Evolutionary conservation across 1,140 invertebrate genomes (phyloP), one percentile per base, ranked within the genome.

Genomic region (Saccostrea echinata): DNA sequence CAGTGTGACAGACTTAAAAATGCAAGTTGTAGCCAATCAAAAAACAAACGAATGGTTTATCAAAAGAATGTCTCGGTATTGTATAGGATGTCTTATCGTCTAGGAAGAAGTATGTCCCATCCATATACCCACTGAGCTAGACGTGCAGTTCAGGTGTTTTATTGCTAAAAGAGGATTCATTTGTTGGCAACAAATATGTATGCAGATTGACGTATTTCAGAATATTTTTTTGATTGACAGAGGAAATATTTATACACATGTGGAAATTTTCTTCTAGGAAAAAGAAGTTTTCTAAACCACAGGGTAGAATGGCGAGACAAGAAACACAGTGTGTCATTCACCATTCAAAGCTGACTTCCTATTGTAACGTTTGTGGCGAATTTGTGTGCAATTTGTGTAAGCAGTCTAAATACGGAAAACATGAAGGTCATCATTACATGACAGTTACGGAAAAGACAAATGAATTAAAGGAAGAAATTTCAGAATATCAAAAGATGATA

Each of bases 371-470:
- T 35, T 82, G 81, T 82, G 8, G 35, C 11, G 43, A 82, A 12
- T 82, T 82, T 21, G 35, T 82, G 51, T 82, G 81, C 51, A 53
- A 82, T n/a, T 18, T 71, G 24, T 71, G 68, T 27, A 71, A 71
- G 16, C 68, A 71, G 16, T 27, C 68, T 27, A 33, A 16, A 18
- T 9, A 12, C 24, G 81, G 51, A 11, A n/a, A 43, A 33, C 81
- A 82, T 27, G 35, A 82, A 21, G 81, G 35, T 21, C 81, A 82
- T 52, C 8, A 13, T n/a, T 52, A 24, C 9, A 82, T 51, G 35
- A 27, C 35, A 35, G 81, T 35, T 4, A 82, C 81, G 21, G 81
- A 82, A 21, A 53, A 52, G 18, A 82, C 51, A 13, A 52, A 51
- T 18, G 51, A 82, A 51, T 24, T 82, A 12, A 51, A 51, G 21